phyloP scores from a whole-genome alignment of 2,888 invertebrate species.

The Cephus nigrinus region DNA sequence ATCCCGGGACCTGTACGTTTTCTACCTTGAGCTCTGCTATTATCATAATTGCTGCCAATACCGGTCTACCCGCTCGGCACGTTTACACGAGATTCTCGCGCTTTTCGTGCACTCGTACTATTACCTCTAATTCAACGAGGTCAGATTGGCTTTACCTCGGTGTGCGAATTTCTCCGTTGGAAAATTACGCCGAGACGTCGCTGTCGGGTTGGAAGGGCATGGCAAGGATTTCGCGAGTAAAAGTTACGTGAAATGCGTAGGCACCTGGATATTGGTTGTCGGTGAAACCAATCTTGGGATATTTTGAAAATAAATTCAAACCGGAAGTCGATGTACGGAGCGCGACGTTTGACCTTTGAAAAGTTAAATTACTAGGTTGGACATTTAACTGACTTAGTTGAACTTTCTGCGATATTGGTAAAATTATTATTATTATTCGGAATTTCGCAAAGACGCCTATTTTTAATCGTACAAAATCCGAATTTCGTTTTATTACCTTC shows the following conservation, averaged over 20 bases:
- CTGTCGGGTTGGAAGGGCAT: background rate
- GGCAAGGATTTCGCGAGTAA: background rate
- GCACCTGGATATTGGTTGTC: background rate
- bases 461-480: background rate
- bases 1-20: background rate
- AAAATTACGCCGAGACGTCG: background rate
- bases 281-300: background rate
- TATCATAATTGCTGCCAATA: conserved; percentile 65
- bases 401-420: background rate
- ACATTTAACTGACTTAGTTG: background rate
- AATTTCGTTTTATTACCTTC: background rate
- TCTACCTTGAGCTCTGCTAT: conserved; percentile 56
- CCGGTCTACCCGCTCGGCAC: conserved; percentile 60
- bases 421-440: background rate
- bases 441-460: background rate
- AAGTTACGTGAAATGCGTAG: background rate
- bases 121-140: background rate
- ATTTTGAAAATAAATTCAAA: background rate
- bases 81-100: conserved; percentile 44
- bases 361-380: background rate
- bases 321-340: background rate
- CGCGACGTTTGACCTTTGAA: background rate
- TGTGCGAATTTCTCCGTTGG: background rate
- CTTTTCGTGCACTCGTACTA: conserved; percentile 47
- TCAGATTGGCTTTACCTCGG: too few relatives aligned